Evolutionary conservation across 1,140 invertebrate genomes (phyloP).

Genomic region (Armadillidium nasatum): DNA sequence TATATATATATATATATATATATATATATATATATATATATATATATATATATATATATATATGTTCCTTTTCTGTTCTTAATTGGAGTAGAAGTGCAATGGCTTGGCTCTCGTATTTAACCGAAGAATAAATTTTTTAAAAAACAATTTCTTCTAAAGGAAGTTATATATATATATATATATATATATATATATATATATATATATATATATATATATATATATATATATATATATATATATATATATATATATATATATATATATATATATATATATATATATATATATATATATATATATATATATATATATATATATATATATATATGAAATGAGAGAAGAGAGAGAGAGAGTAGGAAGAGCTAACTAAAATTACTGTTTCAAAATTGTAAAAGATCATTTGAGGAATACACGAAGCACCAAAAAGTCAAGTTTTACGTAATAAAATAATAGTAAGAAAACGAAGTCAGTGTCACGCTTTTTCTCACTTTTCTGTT

Average conservation of each 20-base stretch:
- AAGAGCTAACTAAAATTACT: background rate
- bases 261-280: background rate
- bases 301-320: background rate
- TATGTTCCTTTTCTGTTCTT: too few relatives aligned
- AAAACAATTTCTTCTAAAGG: background rate
- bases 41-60: too few relatives aligned
- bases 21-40: too few relatives aligned
- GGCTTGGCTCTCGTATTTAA: background rate
- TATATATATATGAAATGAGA: background rate
- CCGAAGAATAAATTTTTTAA: background rate
- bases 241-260: slow-evolving; percentile 2
- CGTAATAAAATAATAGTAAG: too few relatives aligned
- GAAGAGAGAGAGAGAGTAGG: background rate
- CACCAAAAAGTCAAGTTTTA: too few relatives aligned
- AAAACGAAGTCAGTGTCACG: too few relatives aligned
- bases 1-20: too few relatives aligned
- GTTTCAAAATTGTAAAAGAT: background rate
- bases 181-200: background rate
- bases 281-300: background rate
- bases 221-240: slow-evolving; percentile 6
- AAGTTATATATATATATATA: background rate
- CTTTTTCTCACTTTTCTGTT: too few relatives aligned
- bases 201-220: background rate
- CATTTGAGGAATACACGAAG: background rate
- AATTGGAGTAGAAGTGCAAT: background rate